These are phyloP conservation scores for Plusia festucae DNA, from an alignment of 2,888 invertebrate species.

Conservation along the genomic window DNA sequence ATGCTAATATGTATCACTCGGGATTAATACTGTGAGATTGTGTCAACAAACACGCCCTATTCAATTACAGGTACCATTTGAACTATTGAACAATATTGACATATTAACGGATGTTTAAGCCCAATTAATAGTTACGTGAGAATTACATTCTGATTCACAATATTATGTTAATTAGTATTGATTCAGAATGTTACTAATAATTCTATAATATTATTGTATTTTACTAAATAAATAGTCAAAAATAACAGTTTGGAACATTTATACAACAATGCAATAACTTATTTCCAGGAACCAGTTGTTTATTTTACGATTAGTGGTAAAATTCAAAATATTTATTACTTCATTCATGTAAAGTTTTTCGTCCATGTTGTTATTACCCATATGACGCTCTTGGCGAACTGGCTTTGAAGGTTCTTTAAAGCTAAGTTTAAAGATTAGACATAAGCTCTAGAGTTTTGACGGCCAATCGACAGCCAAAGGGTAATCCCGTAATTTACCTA, in stretches of 20 bases:
- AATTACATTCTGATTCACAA: constrained; percentile 17
- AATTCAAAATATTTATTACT: no score
- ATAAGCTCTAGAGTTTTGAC: not conserved
- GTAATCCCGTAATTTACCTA: constrained; percentile 4
- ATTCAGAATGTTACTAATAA: not conserved
- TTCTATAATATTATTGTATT: no score
- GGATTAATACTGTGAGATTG: constrained; percentile 39
- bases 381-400: not conserved
- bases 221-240: no score
- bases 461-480: constrained; percentile 4
- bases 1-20: constrained; percentile 39
- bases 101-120: constrained; percentile 33
- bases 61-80: constrained; percentile 41
- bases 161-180: not conserved
- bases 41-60: constrained; percentile 42
- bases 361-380: not conserved
- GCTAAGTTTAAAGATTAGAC: constrained; percentile 4
- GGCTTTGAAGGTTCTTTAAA: constrained; percentile 4
- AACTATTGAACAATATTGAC: constrained; percentile 45
- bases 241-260: no score
- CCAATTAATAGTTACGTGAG: constrained; percentile 22
- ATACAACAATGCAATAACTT: no score
- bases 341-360: no score
- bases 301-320: no score
- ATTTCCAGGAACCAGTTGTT: no score